phyloP scores from a whole-genome alignment of 2,888 invertebrate genomes.

The Hermaeophaga mercurialis region DNA sequence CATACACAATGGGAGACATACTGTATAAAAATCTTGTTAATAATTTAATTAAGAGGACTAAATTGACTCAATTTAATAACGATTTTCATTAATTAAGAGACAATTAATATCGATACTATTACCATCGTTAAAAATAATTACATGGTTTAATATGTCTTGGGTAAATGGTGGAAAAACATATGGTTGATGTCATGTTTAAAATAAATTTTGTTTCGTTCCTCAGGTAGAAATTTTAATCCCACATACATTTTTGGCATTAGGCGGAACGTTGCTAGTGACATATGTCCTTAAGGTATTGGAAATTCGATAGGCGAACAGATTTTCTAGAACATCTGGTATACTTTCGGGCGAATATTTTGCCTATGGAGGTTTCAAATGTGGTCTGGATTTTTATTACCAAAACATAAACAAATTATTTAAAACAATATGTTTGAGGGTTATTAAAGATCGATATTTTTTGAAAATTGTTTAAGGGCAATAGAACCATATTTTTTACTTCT shows the following conservation, averaged over 20 bases:
- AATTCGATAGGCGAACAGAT: not conserved
- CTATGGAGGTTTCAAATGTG: no score
- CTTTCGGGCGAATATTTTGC: no score
- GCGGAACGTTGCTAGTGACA: not conserved
- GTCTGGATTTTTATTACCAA: no score
- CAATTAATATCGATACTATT: not conserved
- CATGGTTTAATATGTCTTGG: not conserved
- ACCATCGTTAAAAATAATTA: conserved; percentile 2
- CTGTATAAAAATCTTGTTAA: no score
- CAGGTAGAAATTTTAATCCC: conserved; percentile 14
- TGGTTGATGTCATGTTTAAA: conserved; percentile 15
- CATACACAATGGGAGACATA: no score
- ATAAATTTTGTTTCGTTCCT: conserved; percentile 4
- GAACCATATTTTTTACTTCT: no score
- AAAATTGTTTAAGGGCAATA: no score
- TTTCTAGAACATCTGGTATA: not conserved
- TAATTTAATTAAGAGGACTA: no score
- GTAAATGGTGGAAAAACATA: conserved; percentile 6
- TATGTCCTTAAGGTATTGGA: not conserved
- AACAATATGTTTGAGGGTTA: no score
- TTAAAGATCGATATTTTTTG: no score
- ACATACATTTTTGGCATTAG: not conserved
- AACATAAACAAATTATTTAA: no score
- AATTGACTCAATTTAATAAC: not conserved
- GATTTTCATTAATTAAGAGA: not conserved